Conservation (phyloP, 1,140 invertebrate genomes). For the Coenobita brevimanus region DNA sequence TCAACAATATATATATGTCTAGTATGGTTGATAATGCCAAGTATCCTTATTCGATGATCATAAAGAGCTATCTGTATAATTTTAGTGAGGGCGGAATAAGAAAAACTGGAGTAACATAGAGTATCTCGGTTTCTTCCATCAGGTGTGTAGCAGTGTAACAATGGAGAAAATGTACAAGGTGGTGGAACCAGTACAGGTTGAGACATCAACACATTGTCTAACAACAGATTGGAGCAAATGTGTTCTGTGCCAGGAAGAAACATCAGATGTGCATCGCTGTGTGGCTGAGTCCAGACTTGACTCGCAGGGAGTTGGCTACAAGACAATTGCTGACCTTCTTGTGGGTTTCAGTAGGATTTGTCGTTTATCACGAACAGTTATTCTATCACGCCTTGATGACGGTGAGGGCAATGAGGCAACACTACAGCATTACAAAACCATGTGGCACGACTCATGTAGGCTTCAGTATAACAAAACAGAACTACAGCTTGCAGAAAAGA, state of each 20-base stretch:
- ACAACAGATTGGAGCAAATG: conserved; percentile 32
- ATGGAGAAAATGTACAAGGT: too few relatives aligned
- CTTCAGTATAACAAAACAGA: too few relatives aligned
- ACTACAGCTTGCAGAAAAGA: neutral
- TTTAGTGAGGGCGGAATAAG: too few relatives aligned
- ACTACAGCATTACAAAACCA: neutral
- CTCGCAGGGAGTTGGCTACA: conserved; percentile 3
- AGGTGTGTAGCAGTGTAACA: neutral
- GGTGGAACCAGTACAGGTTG: too few relatives aligned
- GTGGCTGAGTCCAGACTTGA: neutral
- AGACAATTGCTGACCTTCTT: conserved; percentile 1
- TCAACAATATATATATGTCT: too few relatives aligned
- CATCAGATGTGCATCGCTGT: neutral
- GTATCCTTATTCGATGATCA: too few relatives aligned
- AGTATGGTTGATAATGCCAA: too few relatives aligned
- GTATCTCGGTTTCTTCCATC: too few relatives aligned
- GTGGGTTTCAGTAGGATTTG: neutral
- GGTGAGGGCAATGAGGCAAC: conserved; percentile 7
- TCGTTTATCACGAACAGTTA: neutral
- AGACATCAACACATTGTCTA: too few relatives aligned
- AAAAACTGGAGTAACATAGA: too few relatives aligned
- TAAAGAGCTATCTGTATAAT: too few relatives aligned
- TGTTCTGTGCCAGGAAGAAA: conserved; percentile 30
- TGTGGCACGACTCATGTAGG: conserved; percentile 20
- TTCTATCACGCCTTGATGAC: conserved; percentile 1